phyloP scores from a whole-genome alignment of 2,888 invertebrate species.

The Operophtera brumata region DNA sequence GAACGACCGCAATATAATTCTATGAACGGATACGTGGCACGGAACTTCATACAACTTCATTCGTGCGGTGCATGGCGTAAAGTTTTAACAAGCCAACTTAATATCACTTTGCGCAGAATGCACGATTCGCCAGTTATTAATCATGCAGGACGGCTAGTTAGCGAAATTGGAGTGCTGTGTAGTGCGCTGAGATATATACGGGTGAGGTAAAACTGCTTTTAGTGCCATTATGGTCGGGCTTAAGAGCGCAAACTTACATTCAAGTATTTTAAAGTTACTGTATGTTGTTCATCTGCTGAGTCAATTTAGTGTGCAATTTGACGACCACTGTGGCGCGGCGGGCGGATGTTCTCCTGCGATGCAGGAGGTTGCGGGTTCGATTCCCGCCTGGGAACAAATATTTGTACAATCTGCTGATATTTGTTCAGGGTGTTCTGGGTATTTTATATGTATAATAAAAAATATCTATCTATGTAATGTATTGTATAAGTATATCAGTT shows the following conservation, averaged over 20 bases:
- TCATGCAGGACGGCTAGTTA: slow-evolving; percentile 78
- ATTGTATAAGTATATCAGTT: too few species aligned
- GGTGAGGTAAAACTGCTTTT: slow-evolving; percentile 35
- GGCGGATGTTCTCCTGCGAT: too few species aligned
- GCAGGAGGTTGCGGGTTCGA: too few species aligned
- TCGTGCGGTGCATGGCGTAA: slow-evolving; percentile 65
- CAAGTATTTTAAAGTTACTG: slow-evolving; percentile 18
- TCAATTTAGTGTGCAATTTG: background rate
- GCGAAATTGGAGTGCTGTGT: slow-evolving; percentile 65
- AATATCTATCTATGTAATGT: too few species aligned
- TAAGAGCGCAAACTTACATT: slow-evolving; percentile 28
- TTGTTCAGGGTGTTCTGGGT: too few species aligned
- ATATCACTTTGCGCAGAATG: slow-evolving; percentile 77
- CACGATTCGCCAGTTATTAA: slow-evolving; percentile 77
- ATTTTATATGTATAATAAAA: too few species aligned
- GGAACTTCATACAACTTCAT: slow-evolving; percentile 65
- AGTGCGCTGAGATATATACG: slow-evolving; percentile 51
- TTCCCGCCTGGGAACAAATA: too few species aligned
- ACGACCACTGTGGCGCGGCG: too few species aligned
- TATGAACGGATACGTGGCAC: slow-evolving; percentile 55
- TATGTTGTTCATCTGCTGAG: slow-evolving; percentile 13
- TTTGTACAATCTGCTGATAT: too few species aligned
- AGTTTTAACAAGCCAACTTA: slow-evolving; percentile 81
- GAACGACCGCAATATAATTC: slow-evolving; percentile 55
- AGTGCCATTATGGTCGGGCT: slow-evolving; percentile 27